These are phyloP conservation scores for Sialis fuliginosa DNA, from an alignment of 2,888 invertebrate species.

Conservation along the genomic window DNA sequence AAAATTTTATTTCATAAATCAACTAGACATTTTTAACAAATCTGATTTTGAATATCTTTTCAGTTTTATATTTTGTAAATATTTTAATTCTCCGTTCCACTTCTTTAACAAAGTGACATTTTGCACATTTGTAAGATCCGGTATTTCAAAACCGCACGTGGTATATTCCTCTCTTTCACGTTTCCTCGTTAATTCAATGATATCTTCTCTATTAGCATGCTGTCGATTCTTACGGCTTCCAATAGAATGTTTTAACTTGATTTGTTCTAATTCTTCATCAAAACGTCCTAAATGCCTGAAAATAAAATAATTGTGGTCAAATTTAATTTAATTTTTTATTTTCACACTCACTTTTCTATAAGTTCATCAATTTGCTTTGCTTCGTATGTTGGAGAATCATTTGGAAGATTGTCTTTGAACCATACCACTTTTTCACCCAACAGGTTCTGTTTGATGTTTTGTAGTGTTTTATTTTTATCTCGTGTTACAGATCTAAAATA, in stretches of 20 bases:
- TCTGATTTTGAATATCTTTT: conserved; percentile 32
- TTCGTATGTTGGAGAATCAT: conserved; percentile 21
- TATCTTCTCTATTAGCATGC: conserved; percentile 63
- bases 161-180: conserved; percentile 57
- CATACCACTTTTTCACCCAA: conserved; percentile 61
- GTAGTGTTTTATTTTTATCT: conserved; percentile 41
- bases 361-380: conserved; percentile 40
- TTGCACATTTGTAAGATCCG: conserved; percentile 41
- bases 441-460: conserved; percentile 53
- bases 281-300: conserved; percentile 42
- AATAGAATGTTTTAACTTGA: conserved; percentile 58
- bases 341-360: conserved; percentile 31
- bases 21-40: conserved; percentile 11
- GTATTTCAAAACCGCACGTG: conserved; percentile 63
- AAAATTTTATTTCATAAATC: too few species aligned
- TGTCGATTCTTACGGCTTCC: conserved; percentile 57
- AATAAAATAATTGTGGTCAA: conserved; percentile 2
- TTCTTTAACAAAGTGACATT: conserved; percentile 39
- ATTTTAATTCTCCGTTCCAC: conserved; percentile 52
- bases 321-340: conserved; percentile 12
- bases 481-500: conserved; percentile 30
- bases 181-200: conserved; percentile 57
- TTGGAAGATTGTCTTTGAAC: conserved; percentile 48
- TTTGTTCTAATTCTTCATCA: conserved; percentile 63
- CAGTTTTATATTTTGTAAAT: conserved; percentile 46